Conservation (phyloP, 2,888 invertebrate genomes). For the Chirona hameri region DNA sequence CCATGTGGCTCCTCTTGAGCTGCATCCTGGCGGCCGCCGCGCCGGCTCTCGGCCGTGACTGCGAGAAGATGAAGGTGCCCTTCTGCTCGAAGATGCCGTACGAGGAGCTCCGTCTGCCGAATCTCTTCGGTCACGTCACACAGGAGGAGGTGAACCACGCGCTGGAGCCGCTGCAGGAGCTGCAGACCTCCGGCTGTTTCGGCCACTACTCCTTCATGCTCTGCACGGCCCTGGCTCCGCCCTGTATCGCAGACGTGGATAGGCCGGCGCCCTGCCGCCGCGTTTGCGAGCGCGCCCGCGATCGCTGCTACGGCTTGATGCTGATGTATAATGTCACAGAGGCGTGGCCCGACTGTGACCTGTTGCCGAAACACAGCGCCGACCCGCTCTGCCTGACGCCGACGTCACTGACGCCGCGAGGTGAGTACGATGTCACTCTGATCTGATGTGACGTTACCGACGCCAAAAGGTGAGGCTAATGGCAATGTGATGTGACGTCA, state of each 20-base stretch:
- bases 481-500: no score
- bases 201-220: neutral
- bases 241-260: neutral
- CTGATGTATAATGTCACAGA: neutral
- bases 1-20: neutral
- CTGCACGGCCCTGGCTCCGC: constrained; percentile 13
- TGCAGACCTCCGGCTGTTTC: constrained; percentile 5
- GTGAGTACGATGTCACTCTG: neutral
- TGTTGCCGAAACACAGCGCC: neutral
- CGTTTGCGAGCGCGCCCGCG: neutral
- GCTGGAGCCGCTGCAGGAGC: constrained; percentile 2
- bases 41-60: neutral
- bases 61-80: constrained; percentile 28
- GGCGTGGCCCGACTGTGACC: constrained; percentile 4
- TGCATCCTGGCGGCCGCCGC: neutral
- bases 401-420: neutral
- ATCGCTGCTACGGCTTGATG: constrained; percentile 10
- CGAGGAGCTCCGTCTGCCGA: neutral
- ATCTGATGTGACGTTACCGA: no score
- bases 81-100: neutral
- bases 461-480: no score
- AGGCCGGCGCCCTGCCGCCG: neutral
- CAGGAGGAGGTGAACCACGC: neutral
- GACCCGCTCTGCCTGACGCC: neutral
- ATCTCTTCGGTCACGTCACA: neutral